Conservation (phyloP, 2,888 invertebrate genomes). For the Cantharis rufa region DNA sequence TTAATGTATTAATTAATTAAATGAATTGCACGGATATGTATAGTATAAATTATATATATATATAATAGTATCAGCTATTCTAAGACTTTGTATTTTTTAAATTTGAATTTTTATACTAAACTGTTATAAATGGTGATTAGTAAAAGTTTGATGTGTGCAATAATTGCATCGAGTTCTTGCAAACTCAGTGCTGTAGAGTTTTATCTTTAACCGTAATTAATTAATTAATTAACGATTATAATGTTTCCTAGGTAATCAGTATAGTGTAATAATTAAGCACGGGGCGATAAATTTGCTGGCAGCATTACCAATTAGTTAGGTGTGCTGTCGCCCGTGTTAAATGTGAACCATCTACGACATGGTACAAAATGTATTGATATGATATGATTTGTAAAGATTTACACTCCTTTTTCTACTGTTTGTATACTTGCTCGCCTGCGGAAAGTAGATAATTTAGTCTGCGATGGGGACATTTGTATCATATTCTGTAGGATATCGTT, state of each 20-base stretch:
- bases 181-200: slow-evolving; percentile 50
- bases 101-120: slow-evolving; percentile 60
- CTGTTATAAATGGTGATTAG: slow-evolving; percentile 58
- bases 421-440: slow-evolving; percentile 54
- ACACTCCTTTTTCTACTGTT: slow-evolving; percentile 58
- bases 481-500: slow-evolving; percentile 55
- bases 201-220: slow-evolving; percentile 45
- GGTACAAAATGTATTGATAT: slow-evolving; percentile 57
- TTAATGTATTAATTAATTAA: slow-evolving; percentile 48
- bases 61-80: slow-evolving; percentile 55
- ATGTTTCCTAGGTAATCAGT: slow-evolving; percentile 53
- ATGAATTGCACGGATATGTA: slow-evolving; percentile 57
- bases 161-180: slow-evolving; percentile 48
- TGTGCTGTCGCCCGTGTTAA: slow-evolving; percentile 29
- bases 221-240: slow-evolving; percentile 37
- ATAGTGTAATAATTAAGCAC: slow-evolving; percentile 46
- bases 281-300: slow-evolving; percentile 45
- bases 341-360: slow-evolving; percentile 53
- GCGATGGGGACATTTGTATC: slow-evolving; percentile 49
- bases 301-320: slow-evolving; percentile 30
- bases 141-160: slow-evolving; percentile 57
- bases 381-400: slow-evolving; percentile 57
- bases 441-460: slow-evolving; percentile 46
- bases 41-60: slow-evolving; percentile 55
- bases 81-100: slow-evolving; percentile 59